phyloP scores from a whole-genome alignment of 2,113 vertebrate species.

The Campylomormyrus tamandua region DNA sequence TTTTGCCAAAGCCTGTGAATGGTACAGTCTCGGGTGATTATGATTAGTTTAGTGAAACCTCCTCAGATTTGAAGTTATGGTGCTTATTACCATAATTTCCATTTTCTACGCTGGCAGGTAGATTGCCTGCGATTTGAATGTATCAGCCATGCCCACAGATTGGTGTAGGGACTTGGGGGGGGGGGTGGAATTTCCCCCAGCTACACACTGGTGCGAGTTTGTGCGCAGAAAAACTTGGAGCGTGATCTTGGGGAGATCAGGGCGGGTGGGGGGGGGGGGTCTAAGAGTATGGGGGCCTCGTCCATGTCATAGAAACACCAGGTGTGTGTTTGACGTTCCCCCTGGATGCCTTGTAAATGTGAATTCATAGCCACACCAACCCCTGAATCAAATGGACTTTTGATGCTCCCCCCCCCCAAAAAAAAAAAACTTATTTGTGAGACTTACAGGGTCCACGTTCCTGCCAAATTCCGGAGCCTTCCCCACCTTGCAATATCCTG shows the following conservation, averaged over 20 bases:
- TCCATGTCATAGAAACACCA: not conserved
- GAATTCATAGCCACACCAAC: not conserved
- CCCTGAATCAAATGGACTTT: not conserved
- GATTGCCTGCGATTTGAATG: not conserved
- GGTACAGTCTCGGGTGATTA: not conserved
- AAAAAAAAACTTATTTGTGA: not conserved
- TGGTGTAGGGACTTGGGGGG: not conserved
- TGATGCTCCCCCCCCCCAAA: not conserved
- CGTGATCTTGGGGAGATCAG: not conserved
- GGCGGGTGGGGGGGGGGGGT: not conserved
- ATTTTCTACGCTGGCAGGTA: slow-evolving; percentile 4
- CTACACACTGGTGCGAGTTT: not conserved
- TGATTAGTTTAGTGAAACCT: not conserved
- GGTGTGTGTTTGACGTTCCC: not conserved
- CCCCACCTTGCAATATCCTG: not conserved
- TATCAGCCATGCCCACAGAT: not conserved
- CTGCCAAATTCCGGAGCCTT: not conserved
- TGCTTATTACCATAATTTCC: slow-evolving; percentile 6
- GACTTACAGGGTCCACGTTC: not conserved
- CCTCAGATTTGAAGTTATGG: not conserved
- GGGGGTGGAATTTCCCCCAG: not conserved
- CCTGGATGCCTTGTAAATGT: not conserved
- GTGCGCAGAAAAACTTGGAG: not conserved
- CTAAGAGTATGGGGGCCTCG: not conserved
- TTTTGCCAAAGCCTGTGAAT: not conserved